Conservation (phyloP, 2,888 invertebrate species). For the Xestia c-nigrum region DNA sequence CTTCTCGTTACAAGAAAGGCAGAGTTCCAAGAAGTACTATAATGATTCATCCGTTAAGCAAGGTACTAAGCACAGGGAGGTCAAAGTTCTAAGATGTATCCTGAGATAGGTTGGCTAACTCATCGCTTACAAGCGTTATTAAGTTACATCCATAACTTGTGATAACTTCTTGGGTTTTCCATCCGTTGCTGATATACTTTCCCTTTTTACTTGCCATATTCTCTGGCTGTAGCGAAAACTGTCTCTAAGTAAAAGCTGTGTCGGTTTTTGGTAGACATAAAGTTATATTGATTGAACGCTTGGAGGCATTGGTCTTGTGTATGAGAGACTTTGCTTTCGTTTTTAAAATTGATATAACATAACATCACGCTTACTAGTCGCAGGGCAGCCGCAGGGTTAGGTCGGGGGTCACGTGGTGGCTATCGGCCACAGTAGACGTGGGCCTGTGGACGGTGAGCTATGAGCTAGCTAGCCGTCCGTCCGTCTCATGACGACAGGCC, state of each 20-base stretch:
- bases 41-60: conserved; percentile 53
- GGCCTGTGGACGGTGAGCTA: too few relatives aligned
- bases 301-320: not conserved
- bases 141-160: conserved; percentile 59
- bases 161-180: conserved; percentile 48
- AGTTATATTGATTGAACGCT: conserved; percentile 14
- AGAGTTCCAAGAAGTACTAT: conserved; percentile 48
- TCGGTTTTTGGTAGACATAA: not conserved
- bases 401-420: too few relatives aligned
- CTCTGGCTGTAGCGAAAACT: not conserved
- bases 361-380: too few relatives aligned
- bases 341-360: not conserved
- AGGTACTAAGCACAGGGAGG: conserved; percentile 38
- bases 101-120: conserved; percentile 57
- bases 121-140: conserved; percentile 60
- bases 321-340: not conserved
- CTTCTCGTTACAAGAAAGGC: conserved; percentile 17
- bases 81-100: conserved; percentile 51
- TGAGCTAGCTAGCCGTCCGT: too few relatives aligned
- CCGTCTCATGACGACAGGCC: too few relatives aligned
- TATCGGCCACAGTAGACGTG: too few relatives aligned
- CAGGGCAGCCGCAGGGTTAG: too few relatives aligned
- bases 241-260: not conserved
- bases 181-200: conserved; percentile 41
- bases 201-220: conserved; percentile 22